Evolutionary conservation across 64 coral and sea anemone species (phyloP), one percentile per base, ranked within the genome.

Genomic region (Hydrozoanthus tunicans): DNA sequence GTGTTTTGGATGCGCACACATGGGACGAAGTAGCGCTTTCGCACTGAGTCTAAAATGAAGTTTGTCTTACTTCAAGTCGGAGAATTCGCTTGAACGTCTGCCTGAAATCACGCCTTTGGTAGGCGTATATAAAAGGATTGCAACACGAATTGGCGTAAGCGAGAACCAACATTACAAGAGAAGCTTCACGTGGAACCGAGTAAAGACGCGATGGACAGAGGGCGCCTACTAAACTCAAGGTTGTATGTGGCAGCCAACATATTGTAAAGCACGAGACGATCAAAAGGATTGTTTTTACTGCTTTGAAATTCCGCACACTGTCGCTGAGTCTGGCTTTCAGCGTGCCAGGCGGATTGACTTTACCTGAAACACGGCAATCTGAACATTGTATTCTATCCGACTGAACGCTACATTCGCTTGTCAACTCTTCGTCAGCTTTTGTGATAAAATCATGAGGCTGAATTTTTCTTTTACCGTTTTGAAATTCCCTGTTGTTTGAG

Each of bases 261-360:
- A 88, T 23, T 20, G 84, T 88, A 61, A 88, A 88, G 74, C 84
- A 88, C 2, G 84, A 88, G 0, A 88, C 84, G 51, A 88, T 88
- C 24, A 88, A 11, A 7, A 75, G 3, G 20, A 88, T 88, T 15
- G 84, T 88, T 59, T 88, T 88, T 27, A 66, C 84, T 4, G 84
- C 84, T 55, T 88, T 88, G 3, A 88, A 5, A 24, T 88, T 88
- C 5, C 55, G 15, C 17, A 73, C 5, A 10, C 84, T 53, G 24
- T 88, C 84, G 53, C 84, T 74, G 4, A 88, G 11, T 7, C 67
- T 73, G 6, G 12, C 74, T 51, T 57, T 72, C 57, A 88, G n/a
- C 3, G 57, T 73, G 58, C 24, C 84, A 51, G 60, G 80, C 3
- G 11, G 11, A 17, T 24, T 53, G 17, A 25, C 7, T 0, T 12